These are phyloP conservation scores for Tragulus kanchil DNA, from an alignment of 2,113 vertebrate species.

Conservation along the genomic window DNA sequence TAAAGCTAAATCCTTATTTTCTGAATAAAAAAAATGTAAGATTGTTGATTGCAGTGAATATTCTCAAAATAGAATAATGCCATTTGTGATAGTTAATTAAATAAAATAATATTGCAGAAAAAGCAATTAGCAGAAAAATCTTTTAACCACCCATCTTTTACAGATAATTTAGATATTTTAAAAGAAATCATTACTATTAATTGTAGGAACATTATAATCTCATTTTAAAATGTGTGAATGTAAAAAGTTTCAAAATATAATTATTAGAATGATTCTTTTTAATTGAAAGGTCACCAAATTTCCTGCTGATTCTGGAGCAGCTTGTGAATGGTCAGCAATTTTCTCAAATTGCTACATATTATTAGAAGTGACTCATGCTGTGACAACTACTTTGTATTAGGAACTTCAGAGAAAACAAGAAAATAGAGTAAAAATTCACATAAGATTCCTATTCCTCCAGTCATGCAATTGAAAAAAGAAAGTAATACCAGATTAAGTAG, in stretches of 20 bases:
- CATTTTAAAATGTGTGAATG: constrained; percentile 20
- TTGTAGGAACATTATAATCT: background rate
- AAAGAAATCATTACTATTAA: constrained; percentile 18
- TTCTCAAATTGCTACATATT: constrained; percentile 51
- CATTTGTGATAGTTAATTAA: background rate
- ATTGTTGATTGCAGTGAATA: background rate
- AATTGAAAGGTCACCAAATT: constrained; percentile 41
- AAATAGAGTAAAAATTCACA: background rate
- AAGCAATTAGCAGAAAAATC: background rate
- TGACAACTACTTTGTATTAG: constrained; percentile 52
- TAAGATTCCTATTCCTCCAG: background rate
- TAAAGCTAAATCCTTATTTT: background rate
- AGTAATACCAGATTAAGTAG: background rate
- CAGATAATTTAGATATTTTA: constrained; percentile 6
- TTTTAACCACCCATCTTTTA: background rate
- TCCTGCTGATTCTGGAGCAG: constrained; percentile 34
- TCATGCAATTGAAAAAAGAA: background rate
- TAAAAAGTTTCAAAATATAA: constrained; percentile 38
- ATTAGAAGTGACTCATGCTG: constrained; percentile 35
- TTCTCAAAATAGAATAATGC: background rate
- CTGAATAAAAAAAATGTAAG: background rate
- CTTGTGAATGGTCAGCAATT: constrained; percentile 41
- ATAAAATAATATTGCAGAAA: constrained; percentile 23
- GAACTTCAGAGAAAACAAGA: constrained; percentile 36
- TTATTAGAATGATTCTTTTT: constrained; percentile 54